Percentiles rank a stretch among this genome's conserved stretches.
phyloP scores from a whole-genome alignment of 2,113 vertebrate genomes.

The Bagarius yarrelli region DNA sequence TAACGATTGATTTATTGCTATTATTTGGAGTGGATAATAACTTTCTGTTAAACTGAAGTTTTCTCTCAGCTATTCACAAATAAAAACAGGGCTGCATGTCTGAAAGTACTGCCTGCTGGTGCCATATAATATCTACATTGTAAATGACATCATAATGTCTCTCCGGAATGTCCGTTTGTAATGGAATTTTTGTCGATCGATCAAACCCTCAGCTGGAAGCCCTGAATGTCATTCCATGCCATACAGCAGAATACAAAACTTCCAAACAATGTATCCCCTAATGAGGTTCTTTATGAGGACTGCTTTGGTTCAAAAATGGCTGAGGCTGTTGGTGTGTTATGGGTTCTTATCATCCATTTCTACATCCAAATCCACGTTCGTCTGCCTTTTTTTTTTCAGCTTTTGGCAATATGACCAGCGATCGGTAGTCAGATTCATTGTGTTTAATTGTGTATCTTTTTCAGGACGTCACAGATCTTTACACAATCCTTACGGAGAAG shows the following conservation, averaged over 20 bases:
- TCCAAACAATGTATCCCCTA: background rate
- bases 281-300: background rate
- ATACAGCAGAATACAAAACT: conserved; percentile 3
- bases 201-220: background rate
- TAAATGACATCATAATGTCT: background rate
- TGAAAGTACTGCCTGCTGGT: conserved; percentile 14
- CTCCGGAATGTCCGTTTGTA: background rate
- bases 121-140: conserved; percentile 13
- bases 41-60: conserved; percentile 30
- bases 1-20: background rate
- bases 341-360: background rate
- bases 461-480: conserved; percentile 30
- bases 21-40: background rate
- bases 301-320: background rate
- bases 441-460: conserved; percentile 14
- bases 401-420: conserved; percentile 32
- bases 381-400: background rate
- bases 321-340: background rate
- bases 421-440: background rate
- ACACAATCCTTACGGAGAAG: conserved; percentile 11
- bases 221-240: background rate
- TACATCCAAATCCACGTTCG: background rate
- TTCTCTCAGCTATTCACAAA: conserved; percentile 29
- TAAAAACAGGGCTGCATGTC: conserved; percentile 28
- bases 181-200: background rate